Base-by-base conservation (phyloP, 2,888 invertebrate genomes). In the Dasysyrphus tricinctus region DNA sequence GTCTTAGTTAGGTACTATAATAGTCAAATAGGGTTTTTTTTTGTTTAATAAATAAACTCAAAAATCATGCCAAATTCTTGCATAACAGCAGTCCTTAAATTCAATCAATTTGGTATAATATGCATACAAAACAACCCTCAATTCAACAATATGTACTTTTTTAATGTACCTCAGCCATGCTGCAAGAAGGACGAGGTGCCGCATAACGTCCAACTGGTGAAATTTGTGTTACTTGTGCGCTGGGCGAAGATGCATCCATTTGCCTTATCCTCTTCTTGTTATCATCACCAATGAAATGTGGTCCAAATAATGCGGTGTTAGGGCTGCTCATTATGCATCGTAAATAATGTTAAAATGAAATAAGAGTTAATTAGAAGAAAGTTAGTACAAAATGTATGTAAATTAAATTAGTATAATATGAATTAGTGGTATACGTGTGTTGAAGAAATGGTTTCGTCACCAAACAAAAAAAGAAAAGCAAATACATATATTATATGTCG, bases 171-270 rank as follows among this genome's bases (percentile, higher is more conserved):
- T 94, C 94, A 89, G 94, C 95, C 95, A 95, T 95, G 88, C 95
- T 95, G 93, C 95, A 95, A 73, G 93, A 93, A 86, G 95, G 95
- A 89, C 94, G 93, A 51, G 93, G 93, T 24, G 95, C 95, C 67
- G 94, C 95, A 90, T 95, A 95, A 87, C 95, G 93, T 84, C 95
- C 95, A 88, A 93, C 93, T 67, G 93, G 92, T 87, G 93, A 91
- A 88, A 92, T 91, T 89, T 92, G 92, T 88, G 91, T 91, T 89
- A 91, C 90, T 89, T 91, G 91, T 88, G 90, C 69, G 24, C 92
- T 92, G 83, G 93, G 90, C 86, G 89, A 89, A 54, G 90, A 59
- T 47, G 88, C 72, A 73, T 88, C 88, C 80, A 86, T 88, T 61
- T 89, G 90, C 77, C 89, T 90, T 82, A 65, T 81, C 47, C 88